These are phyloP conservation scores for Catharus minimus DNA, from an alignment of 2,113 vertebrate genomes.

Conservation along the genomic window DNA sequence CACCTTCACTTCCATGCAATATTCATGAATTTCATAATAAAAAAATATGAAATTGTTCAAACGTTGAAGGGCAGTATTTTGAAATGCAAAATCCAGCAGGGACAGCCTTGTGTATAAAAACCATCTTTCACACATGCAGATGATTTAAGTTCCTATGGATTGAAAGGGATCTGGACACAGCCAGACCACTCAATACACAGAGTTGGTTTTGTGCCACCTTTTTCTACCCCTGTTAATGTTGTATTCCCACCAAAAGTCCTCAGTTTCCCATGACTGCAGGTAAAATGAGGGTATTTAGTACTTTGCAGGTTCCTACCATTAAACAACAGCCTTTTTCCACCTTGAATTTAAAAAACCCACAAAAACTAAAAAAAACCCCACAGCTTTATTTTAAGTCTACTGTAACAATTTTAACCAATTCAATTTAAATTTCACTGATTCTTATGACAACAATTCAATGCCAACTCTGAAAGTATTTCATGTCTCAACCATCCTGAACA, in stretches of 20 bases:
- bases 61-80: constrained; percentile 34
- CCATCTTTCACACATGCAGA: not conserved
- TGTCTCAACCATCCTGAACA: accelerated
- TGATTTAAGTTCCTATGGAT: not conserved
- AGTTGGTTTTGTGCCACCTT: not conserved
- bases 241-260: not conserved
- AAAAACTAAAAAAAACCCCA: accelerated
- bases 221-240: accelerated
- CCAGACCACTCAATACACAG: not conserved
- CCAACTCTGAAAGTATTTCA: not conserved
- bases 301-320: not conserved
- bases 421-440: not conserved
- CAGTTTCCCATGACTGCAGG: not conserved
- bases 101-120: not conserved
- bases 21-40: constrained; percentile 47
- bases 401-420: not conserved
- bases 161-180: not conserved
- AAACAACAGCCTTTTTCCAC: not conserved
- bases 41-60: constrained; percentile 32
- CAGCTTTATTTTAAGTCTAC: not conserved
- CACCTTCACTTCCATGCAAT: constrained; percentile 9
- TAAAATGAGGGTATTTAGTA: not conserved
- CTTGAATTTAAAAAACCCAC: not conserved
- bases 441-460: not conserved
- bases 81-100: constrained; percentile 38